These are phyloP conservation scores for Spodoptera frugiperda DNA, from an alignment of 1,140 invertebrate species.

Conservation along the genomic window DNA sequence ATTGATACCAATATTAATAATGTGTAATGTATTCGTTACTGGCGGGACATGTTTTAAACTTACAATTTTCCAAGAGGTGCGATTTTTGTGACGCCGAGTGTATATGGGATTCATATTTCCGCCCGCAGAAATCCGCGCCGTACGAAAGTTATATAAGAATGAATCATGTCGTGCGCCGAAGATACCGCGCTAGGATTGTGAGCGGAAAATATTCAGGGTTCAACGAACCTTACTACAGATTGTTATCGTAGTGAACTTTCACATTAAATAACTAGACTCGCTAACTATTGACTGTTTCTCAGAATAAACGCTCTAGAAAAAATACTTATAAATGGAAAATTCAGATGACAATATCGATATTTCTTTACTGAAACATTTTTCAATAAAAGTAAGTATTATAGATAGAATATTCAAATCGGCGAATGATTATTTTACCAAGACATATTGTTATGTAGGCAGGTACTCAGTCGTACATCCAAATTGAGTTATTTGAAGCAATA, in stretches of 20 bases:
- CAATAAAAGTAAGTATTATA: too few species aligned
- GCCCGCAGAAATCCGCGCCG: slow-evolving; percentile 8
- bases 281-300: neutral
- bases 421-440: too few species aligned
- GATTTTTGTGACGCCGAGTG: too few species aligned
- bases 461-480: neutral
- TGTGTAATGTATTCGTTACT: too few species aligned
- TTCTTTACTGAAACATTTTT: too few species aligned
- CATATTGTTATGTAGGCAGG: too few species aligned
- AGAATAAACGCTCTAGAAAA: neutral
- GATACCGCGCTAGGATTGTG: slow-evolving; percentile 5
- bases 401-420: too few species aligned
- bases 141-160: slow-evolving; percentile 31
- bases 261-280: neutral
- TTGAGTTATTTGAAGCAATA: neutral
- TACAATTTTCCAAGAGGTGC: too few species aligned
- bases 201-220: slow-evolving; percentile 22
- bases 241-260: slow-evolving; percentile 3
- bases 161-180: slow-evolving; percentile 32
- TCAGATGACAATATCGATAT: too few species aligned
- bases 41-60: too few species aligned
- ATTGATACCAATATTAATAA: too few species aligned
- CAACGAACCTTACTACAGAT: slow-evolving; percentile 17
- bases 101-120: slow-evolving; percentile 32
- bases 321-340: too few species aligned